Evolutionary conservation across 1,140 invertebrate species (phyloP).

Genomic region (Drosophila busckii): DNA sequence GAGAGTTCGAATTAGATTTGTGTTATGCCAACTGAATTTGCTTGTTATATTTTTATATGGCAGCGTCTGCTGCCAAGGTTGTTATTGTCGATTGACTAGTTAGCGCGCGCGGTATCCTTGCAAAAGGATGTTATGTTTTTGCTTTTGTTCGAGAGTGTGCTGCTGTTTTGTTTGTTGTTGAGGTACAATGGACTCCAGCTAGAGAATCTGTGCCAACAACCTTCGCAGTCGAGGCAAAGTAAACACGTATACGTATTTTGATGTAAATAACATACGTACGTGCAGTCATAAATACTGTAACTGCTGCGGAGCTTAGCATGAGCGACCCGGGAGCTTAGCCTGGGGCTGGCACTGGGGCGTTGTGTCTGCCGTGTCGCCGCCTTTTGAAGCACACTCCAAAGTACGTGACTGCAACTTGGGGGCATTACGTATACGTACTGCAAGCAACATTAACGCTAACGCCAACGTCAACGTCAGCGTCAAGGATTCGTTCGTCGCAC

Average conservation of each 20-base stretch:
- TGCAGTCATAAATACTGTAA: conserved; percentile 45
- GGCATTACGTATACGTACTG: no score
- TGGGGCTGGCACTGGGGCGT: background rate
- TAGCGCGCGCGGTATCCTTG: background rate
- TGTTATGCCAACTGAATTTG: no score
- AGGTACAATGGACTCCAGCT: conserved; percentile 20
- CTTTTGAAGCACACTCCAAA: conserved; percentile 46
- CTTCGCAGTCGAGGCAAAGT: conserved; percentile 29
- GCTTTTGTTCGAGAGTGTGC: no score
- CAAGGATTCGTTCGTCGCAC: conserved; percentile 34
- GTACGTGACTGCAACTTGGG: conserved; percentile 54
- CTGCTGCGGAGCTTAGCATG: conserved; percentile 1
- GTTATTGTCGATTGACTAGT: background rate
- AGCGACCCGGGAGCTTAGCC: background rate
- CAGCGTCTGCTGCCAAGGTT: no score
- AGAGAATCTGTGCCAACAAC: conserved; percentile 47
- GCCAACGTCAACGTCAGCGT: conserved; percentile 7
- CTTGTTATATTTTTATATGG: no score
- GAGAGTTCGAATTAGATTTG: background rate
- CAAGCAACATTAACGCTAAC: conserved; percentile 33
- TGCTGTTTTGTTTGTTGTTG: no score
- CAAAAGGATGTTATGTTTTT: no score
- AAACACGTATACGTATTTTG: conserved; percentile 8
- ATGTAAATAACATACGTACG: background rate
- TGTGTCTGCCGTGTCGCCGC: conserved; percentile 14